Base-by-base conservation (phyloP, 2,113 vertebrate species). In the Chaetodon auriga region DNA sequence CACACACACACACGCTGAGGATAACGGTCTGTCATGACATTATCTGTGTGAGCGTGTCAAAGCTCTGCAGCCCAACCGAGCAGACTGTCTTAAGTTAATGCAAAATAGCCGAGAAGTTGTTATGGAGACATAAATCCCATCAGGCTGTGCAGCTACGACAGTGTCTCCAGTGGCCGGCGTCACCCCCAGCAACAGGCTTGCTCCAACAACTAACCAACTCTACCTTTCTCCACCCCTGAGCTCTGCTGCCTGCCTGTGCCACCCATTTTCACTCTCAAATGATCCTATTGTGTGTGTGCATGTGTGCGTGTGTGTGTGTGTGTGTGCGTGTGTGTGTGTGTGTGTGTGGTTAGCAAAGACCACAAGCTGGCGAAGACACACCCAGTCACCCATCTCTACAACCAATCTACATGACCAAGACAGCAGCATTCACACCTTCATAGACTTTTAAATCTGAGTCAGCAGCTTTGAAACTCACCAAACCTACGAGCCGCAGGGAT, bases 41-140 rank as follows among this genome's bases (percentile, higher is more conserved):
- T 77, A 25, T 76, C 78, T 68, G 81, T 68, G 75, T 73, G 60
- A 71, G 68, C 66, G 68, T 86, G 81, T 76, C 57, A 43, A 63
- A 35, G 80, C 84, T 65, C 25, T 53, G 51, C 83, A 71, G 49
- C 75, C 75, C 48, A 77, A 63, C 62, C 76, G 58, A 80, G 71
- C 66, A 36, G 43, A 55, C 84, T 53, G 61, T 72, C 83, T 92
- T 75, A 77, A 87, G 87, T 86, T 75, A 75, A 94, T 93, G 89
- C 92, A 90, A 92, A 93, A 90, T 90, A 88, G 83, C 88, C 45
- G 75, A 82, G 85, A 92, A 92, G 94, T 95, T 93, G 94, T 95
- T 93, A 94, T 95, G 94, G 94, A 78, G 93, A 95, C 92, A 78
- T 75, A 91, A 88, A 90, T 94, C 94, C 94, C 94, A 91, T 80